These are phyloP conservation scores for Recurvirostra avosetta DNA, from an alignment of 2,113 vertebrate genomes.

Conservation along the genomic window DNA sequence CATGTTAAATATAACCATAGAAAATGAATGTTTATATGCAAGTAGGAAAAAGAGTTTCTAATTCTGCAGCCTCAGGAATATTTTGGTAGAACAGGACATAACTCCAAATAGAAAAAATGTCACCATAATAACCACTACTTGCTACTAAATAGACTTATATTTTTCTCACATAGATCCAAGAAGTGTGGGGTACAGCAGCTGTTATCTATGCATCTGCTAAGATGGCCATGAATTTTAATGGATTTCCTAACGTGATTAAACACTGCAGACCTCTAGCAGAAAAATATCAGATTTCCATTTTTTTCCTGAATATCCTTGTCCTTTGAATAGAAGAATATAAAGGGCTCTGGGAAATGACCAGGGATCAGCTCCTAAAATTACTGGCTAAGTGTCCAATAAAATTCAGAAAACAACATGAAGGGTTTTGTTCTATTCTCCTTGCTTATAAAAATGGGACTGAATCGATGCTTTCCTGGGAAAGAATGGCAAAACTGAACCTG, in stretches of 20 bases:
- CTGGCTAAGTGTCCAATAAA: neutral
- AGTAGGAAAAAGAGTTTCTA: neutral
- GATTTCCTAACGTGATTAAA: neutral
- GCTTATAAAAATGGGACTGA: neutral
- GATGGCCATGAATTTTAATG: neutral
- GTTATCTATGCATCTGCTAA: neutral
- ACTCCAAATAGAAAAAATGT: neutral
- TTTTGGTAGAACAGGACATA: neutral
- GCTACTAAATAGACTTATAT: neutral
- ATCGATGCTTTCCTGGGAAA: neutral
- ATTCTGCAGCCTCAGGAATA: neutral
- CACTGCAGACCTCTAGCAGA: neutral
- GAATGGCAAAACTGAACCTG: neutral
- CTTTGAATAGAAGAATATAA: neutral
- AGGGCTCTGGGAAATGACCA: neutral
- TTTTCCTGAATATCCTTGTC: neutral
- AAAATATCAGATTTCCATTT: neutral
- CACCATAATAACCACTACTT: neutral
- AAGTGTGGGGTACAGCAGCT: neutral
- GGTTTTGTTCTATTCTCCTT: neutral
- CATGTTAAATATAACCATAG: neutral
- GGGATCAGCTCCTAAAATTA: neutral
- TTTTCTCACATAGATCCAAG: neutral
- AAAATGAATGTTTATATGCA: neutral
- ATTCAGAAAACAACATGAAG: neutral